Evolutionary conservation across 2,888 invertebrate genomes (phyloP), one percentile per base, ranked within the genome.

Genomic region (Stramonita haemastoma): DNA sequence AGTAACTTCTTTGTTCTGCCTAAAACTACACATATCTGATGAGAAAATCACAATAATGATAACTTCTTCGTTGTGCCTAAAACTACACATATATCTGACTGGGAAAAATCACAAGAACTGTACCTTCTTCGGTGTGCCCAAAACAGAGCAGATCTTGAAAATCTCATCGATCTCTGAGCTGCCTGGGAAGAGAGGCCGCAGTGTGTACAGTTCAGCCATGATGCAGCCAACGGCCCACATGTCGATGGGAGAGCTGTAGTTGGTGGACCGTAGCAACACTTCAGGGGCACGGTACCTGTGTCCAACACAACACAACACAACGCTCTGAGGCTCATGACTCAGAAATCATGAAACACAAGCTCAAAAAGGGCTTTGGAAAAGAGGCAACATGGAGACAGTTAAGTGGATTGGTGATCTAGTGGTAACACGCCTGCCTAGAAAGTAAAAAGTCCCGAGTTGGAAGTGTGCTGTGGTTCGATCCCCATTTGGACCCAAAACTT

Each of bases 171-270:
- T 98, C 96, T 99, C 99, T 92, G 98, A 98, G 94, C 98, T 98
- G 6, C 99, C 99, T 0, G 99, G 99, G 96, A 99, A 99, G 57
- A 99, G 96, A 0, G 99, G 99, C 84, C 99, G 97, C 95, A 98
- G 98, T 77, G 99, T 99, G 96, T 99, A 99, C 89, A 99, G 97
- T 96, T 99, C 99, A 13, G 99, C 98, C 97, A 99, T 98, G 93
- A 99, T 99, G 95, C 99, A 99, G 83, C 99, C 99, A 87, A 99
- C 98, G 4, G 99, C 99, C 99, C 99, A 99, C 92, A 99, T 97
- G 96, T 99, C 99, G 92, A 99, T 99, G 0, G 99, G 98, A 91
- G 99, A 98, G 94, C 98, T 99, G 96, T 99, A 99, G 91, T 97
- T 98, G 1, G 99, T 98, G 87, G 99, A 99, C 95, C 99, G 98